phyloP scores from a whole-genome alignment of 2,888 invertebrate species.

The Rugalucina vietnamica region DNA sequence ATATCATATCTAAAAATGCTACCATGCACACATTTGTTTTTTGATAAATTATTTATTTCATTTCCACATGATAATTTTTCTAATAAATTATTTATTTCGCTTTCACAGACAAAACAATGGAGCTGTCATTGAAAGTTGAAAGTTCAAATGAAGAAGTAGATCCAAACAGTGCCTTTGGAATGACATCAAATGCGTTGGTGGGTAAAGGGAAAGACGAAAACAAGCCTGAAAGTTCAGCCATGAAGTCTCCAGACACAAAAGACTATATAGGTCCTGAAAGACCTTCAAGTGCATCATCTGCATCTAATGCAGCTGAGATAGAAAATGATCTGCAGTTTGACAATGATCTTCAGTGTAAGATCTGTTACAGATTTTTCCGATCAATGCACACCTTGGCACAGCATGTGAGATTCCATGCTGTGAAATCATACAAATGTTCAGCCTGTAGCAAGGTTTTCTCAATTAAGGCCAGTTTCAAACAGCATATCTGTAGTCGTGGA shows the following conservation, averaged over 20 bases:
- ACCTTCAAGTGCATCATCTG: conserved; percentile 53
- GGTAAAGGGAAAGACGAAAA: too few species aligned
- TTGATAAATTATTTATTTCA: too few species aligned
- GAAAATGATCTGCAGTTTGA: conserved; percentile 25
- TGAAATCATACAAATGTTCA: conserved; percentile 62
- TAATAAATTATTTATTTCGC: too few species aligned
- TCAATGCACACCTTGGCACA: conserved; percentile 51
- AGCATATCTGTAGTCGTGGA: conserved; percentile 53
- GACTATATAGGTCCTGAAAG: conserved; percentile 21
- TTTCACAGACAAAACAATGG: not conserved
- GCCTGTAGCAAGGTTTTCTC: conserved; percentile 62
- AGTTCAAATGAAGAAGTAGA: not conserved
- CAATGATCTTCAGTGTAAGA: conserved; percentile 50
- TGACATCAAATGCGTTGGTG: too few species aligned
- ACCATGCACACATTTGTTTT: too few species aligned
- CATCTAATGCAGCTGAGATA: conserved; percentile 51
- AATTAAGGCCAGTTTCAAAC: conserved; percentile 55
- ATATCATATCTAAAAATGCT: too few species aligned
- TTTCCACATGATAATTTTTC: too few species aligned
- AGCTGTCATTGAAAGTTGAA: not conserved
- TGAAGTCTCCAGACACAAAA: not conserved
- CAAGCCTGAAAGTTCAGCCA: too few species aligned
- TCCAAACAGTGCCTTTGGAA: too few species aligned
- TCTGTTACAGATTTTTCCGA: conserved; percentile 51
- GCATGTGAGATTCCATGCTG: conserved; percentile 55